Evolutionary conservation across 2,113 vertebrate genomes (phyloP).

Genomic region (Empidonax alnorum): DNA sequence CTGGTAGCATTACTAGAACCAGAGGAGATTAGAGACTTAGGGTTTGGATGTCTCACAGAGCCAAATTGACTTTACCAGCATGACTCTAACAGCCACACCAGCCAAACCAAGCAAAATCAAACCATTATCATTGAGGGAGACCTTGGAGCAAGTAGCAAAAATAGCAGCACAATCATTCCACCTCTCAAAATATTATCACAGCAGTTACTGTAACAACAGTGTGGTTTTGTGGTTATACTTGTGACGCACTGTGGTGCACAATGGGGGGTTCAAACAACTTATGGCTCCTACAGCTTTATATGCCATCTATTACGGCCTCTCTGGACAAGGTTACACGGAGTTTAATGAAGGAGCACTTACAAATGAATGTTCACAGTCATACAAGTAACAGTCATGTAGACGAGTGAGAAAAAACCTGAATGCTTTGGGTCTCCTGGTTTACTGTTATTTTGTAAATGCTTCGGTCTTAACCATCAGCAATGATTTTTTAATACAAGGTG

Average conservation of each 20-base stretch:
- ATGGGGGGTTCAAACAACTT: background rate
- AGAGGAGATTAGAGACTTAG: constrained; percentile 2
- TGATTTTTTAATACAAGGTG: background rate
- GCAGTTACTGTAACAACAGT: constrained; percentile 27
- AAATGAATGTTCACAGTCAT: background rate
- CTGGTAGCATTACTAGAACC: constrained; percentile 13
- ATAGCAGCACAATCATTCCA: constrained; percentile 25
- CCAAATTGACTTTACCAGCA: constrained; percentile 36
- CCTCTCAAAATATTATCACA: constrained; percentile 57
- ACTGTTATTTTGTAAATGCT: background rate
- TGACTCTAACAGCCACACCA: background rate
- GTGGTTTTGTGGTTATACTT: constrained; percentile 55
- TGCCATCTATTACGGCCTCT: background rate
- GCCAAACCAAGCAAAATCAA: constrained; percentile 47
- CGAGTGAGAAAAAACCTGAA: background rate
- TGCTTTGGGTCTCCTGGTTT: background rate
- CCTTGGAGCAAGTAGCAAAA: background rate
- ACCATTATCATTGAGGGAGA: background rate
- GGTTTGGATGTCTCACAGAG: background rate
- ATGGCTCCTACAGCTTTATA: background rate
- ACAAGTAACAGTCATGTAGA: background rate
- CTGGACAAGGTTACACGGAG: background rate
- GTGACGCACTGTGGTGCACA: background rate
- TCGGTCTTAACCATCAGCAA: background rate
- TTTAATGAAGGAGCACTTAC: constrained; percentile 8